A percentile compares a stretch with the other conserved stretches of the same genome.
phyloP scores from a whole-genome alignment of 2,888 invertebrate species.

The Notocelia uddmanniana region DNA sequence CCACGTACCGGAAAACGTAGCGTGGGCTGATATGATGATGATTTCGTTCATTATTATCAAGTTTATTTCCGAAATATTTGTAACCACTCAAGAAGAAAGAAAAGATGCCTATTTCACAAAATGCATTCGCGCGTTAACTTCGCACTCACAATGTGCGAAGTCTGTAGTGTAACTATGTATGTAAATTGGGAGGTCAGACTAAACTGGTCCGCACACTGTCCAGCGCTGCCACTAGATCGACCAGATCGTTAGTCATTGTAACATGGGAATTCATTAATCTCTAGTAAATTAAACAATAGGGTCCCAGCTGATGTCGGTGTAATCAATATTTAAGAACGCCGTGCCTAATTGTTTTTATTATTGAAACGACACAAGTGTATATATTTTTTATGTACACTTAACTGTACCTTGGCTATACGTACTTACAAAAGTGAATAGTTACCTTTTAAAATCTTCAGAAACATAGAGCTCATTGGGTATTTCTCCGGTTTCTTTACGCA shows the following conservation, averaged over 20 bases:
- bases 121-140: too few relatives aligned
- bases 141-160: too few relatives aligned
- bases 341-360: not conserved
- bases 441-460: not conserved
- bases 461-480: not conserved
- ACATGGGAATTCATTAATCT: not conserved
- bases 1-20: too few relatives aligned
- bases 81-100: too few relatives aligned
- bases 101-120: too few relatives aligned
- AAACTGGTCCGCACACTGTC: too few relatives aligned
- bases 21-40: too few relatives aligned
- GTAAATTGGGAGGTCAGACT: not conserved
- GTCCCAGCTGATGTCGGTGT: not conserved
- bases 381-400: too few relatives aligned
- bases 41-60: too few relatives aligned
- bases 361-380: too few relatives aligned
- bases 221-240: not conserved
- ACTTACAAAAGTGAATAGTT: not conserved
- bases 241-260: not conserved
- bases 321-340: not conserved
- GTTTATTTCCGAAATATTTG: too few relatives aligned
- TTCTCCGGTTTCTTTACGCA: not conserved
- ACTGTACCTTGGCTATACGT: not conserved
- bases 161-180: too few relatives aligned
- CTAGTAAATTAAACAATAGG: not conserved